These are phyloP conservation scores for Parapristionchus giblindavisi DNA, from an alignment of 2,888 invertebrate genomes.

Conservation along the genomic window DNA sequence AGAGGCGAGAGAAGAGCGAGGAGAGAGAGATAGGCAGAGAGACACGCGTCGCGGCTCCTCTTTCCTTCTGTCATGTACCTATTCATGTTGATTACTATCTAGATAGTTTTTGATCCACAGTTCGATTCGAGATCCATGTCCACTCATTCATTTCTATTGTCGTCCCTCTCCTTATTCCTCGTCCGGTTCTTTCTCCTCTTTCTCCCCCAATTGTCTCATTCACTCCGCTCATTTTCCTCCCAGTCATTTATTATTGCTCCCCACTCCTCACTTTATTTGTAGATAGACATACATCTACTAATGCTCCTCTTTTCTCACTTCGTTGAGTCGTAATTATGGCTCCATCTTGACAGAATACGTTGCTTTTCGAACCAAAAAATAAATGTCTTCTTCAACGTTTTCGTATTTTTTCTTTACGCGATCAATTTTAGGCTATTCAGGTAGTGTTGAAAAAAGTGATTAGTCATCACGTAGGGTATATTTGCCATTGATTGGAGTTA, in stretches of 20 bases:
- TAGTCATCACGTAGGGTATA: too few relatives aligned
- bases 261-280: too few relatives aligned
- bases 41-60: neutral
- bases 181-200: neutral
- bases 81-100: neutral
- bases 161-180: neutral
- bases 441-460: too few relatives aligned
- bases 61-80: neutral
- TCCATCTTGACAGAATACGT: too few relatives aligned
- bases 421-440: too few relatives aligned
- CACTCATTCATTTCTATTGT: neutral
- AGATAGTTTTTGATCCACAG: neutral
- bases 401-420: too few relatives aligned
- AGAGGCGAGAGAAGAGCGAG: neutral
- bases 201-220: neutral
- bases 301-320: too few relatives aligned
- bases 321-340: too few relatives aligned
- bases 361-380: too few relatives aligned
- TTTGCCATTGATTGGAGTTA: too few relatives aligned
- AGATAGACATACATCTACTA: too few relatives aligned
- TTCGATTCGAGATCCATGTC: neutral
- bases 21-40: neutral
- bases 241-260: neutral
- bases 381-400: too few relatives aligned
- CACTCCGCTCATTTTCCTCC: neutral